These are phyloP conservation scores for Syrmaticus mikado DNA, from an alignment of 2,113 vertebrate species.

Conservation along the genomic window DNA sequence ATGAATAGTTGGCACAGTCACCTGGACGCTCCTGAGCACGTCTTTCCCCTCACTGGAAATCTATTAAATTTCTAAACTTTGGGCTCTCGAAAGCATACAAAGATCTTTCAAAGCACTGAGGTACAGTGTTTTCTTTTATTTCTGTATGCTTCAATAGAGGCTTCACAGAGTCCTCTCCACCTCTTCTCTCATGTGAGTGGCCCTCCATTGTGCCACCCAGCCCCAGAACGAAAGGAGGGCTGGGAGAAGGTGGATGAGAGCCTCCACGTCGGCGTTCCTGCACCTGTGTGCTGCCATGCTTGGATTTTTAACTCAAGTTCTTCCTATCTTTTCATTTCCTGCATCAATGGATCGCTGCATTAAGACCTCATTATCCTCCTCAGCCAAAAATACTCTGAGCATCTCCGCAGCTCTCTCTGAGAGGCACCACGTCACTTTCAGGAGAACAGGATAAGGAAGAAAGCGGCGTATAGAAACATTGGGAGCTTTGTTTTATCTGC, in stretches of 20 bases:
- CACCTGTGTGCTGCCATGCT: neutral
- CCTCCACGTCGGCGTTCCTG: neutral
- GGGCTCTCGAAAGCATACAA: neutral
- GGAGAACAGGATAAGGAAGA: neutral
- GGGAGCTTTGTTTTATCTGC: neutral
- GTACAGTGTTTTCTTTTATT: neutral
- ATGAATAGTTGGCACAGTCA: neutral
- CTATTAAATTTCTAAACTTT: neutral
- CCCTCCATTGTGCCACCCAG: neutral
- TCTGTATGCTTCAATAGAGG: neutral
- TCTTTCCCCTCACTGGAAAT: neutral
- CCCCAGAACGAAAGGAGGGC: neutral
- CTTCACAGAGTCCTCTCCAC: neutral
- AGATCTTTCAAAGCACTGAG: neutral
- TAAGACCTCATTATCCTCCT: neutral
- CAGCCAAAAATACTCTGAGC: neutral
- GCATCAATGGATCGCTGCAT: neutral
- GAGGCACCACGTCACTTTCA: neutral
- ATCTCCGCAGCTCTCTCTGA: neutral
- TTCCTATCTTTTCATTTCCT: neutral
- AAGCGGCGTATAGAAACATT: no score
- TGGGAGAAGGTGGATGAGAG: neutral
- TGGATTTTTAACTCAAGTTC: neutral
- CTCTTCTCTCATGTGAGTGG: neutral
- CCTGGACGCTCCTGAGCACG: neutral